Conservation (phyloP, 2,797 vertebrate genomes). For the Xiphophorus birchmanni region DNA sequence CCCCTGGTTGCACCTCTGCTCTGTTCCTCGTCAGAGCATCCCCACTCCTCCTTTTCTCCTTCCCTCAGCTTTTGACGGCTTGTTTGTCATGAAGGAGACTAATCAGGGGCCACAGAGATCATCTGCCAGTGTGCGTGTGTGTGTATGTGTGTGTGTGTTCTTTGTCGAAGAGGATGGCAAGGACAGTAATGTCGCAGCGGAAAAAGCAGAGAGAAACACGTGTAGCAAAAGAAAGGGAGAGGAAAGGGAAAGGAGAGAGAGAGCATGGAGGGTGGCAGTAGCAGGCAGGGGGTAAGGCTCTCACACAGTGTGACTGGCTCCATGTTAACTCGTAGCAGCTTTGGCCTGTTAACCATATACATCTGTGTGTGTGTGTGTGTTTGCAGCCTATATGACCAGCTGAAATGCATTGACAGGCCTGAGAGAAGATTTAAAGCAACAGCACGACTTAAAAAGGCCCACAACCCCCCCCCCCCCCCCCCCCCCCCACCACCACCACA, state of each 20-base stretch:
- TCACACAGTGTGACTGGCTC: constrained; percentile 96
- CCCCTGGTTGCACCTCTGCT: constrained; percentile 47
- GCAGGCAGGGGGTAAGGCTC: constrained; percentile 82
- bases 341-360: constrained; percentile 72
- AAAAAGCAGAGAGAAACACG: constrained; percentile 41
- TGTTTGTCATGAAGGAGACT: constrained; percentile 78
- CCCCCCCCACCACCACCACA: too few relatives aligned
- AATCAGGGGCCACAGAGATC: constrained; percentile 75
- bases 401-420: constrained; percentile 61
- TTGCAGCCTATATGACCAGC: constrained; percentile 70
- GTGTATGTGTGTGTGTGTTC: constrained; percentile 10
- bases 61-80: constrained; percentile 77
- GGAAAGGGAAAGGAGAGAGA: constrained; percentile 36
- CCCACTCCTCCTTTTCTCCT: constrained; percentile 41
- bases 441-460: constrained; percentile 38
- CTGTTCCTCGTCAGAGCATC: constrained; percentile 49
- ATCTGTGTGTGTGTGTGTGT: constrained; percentile 59
- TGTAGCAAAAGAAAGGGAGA: constrained; percentile 45
- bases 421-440: constrained; percentile 69
- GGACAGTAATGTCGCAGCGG: constrained; percentile 20
- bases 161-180: constrained; percentile 4
- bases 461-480: too few relatives aligned
- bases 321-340: constrained; percentile 86
- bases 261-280: constrained; percentile 71
- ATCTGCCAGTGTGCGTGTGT: constrained; percentile 10